Evolutionary conservation across 2,113 vertebrate species (phyloP), one percentile per base, ranked within the genome.

Genomic region (Perognathus longimembris): DNA sequence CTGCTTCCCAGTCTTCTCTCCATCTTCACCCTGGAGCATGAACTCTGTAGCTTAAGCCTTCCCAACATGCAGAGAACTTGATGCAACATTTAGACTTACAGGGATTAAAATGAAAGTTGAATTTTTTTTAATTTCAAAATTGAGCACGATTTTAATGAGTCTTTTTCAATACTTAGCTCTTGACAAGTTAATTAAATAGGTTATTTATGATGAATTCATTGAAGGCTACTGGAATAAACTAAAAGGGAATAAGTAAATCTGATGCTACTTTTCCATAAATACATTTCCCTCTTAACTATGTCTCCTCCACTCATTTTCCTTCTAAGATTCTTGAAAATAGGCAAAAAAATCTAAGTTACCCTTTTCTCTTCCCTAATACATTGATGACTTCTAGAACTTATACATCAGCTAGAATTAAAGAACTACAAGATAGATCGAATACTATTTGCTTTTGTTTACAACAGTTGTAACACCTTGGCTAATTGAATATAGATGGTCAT

Each of bases 1-100:
- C 84, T 42, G 69, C 6, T 71, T 85, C 12, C 38, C 74, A 69
- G 92, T 93, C 84, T 96, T 92, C 50, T 78, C 79, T 95, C 82
- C 0, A 3, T 89, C 59, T 88, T 3, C 7, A 80, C n/a, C 45
- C 80, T 7, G 30, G 54, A 73, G 42, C 17, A 2, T 28, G 8
- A 91, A 67, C 64, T 21, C 22, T 75, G n/a, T 32, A 50, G 75
- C 54, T 34, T 59, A 71, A 85, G 64, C 28, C 71, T 92, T 81
- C 20, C 12, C 17, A 22, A 12, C 17, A 24, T 22, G 57, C 7
- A 32, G 1, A 67, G 34, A 74, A 61, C 32, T 71, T 92, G 22
- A 66, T 70, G 45, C 15, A 36, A 28, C 79, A 82, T 92, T 70
- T 85, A 85, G 64, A 95, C 45, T 6, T 45, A 22, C 32, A 20